Percentiles rank a stretch among this genome's conserved stretches.
phyloP scores from a whole-genome alignment of 2,113 vertebrate species.

The Proteles cristata region DNA sequence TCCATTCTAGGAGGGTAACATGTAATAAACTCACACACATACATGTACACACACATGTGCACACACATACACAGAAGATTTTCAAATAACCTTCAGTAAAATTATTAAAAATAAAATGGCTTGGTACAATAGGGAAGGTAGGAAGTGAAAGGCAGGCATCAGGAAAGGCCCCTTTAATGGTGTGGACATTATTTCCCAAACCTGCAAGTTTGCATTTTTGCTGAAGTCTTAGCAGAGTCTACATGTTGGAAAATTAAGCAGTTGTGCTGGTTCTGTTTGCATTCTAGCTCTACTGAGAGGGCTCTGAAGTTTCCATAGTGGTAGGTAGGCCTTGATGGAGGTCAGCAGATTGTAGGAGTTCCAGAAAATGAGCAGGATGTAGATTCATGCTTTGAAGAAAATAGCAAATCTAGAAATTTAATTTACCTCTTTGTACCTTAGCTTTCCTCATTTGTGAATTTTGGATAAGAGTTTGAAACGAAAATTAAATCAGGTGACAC shows the following conservation, averaged over 20 bases:
- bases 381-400: background rate
- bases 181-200: background rate
- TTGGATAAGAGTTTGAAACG: background rate
- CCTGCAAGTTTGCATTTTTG: background rate
- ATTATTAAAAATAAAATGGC: background rate
- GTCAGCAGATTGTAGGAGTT: background rate
- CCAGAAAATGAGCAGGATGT: background rate
- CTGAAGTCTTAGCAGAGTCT: background rate
- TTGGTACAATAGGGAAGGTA: too few relatives aligned
- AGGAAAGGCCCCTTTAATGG: background rate
- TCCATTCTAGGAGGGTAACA: background rate
- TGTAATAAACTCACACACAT: background rate
- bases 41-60: background rate
- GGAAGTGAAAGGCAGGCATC: background rate
- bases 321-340: background rate
- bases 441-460: background rate
- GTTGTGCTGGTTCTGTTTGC: background rate
- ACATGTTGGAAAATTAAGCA: background rate
- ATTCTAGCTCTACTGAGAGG: background rate
- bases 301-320: background rate
- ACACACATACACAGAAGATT: background rate
- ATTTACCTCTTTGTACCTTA: background rate
- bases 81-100: background rate
- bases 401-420: background rate
- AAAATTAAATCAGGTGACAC: background rate